phyloP scores from a whole-genome alignment of 1,140 invertebrate species.

The Drosophila cardini region DNA sequence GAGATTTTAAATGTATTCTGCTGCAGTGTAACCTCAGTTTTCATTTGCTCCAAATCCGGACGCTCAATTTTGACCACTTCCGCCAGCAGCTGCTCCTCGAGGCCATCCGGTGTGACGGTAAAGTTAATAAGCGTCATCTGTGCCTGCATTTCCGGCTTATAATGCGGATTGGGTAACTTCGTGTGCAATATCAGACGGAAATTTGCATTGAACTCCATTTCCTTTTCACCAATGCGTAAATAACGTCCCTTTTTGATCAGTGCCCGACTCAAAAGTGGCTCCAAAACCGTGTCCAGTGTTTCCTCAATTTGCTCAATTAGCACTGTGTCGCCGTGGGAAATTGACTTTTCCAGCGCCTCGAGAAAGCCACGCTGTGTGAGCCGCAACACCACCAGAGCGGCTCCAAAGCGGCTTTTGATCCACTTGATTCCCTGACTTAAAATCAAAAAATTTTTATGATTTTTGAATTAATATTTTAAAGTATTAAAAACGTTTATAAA shows the following conservation, averaged over 20 bases:
- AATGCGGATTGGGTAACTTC: slow-evolving; percentile 97
- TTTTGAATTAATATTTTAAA: no score
- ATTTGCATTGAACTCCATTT: slow-evolving; percentile 93
- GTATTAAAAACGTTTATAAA: no score
- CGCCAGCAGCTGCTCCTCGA: slow-evolving; percentile 97
- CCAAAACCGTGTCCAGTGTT: slow-evolving; percentile 94
- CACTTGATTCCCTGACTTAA: slow-evolving; percentile 95
- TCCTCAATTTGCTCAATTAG: slow-evolving; percentile 97
- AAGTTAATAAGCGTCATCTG: slow-evolving; percentile 98
- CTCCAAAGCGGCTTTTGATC: slow-evolving; percentile 95
- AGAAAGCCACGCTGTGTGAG: slow-evolving; percentile 93
- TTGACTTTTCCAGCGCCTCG: slow-evolving; percentile 92
- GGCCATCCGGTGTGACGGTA: slow-evolving; percentile 95
- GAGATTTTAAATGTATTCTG: slow-evolving; percentile 98
- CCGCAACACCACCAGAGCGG: slow-evolving; percentile 90
- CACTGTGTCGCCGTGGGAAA: slow-evolving; percentile 91
- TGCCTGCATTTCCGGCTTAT: slow-evolving; percentile 98
- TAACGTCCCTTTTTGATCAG: slow-evolving; percentile 93
- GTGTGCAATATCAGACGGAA: slow-evolving; percentile 97
- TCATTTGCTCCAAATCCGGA: slow-evolving; percentile 94
- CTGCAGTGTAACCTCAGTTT: slow-evolving; percentile 93
- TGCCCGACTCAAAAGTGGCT: slow-evolving; percentile 94
- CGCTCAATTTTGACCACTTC: slow-evolving; percentile 97
- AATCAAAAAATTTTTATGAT: background rate
- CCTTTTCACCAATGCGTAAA: slow-evolving; percentile 94